These are phyloP conservation scores for Scaptomyza tumidula DNA, from an alignment of 2,888 invertebrate genomes.

Conservation along the genomic window DNA sequence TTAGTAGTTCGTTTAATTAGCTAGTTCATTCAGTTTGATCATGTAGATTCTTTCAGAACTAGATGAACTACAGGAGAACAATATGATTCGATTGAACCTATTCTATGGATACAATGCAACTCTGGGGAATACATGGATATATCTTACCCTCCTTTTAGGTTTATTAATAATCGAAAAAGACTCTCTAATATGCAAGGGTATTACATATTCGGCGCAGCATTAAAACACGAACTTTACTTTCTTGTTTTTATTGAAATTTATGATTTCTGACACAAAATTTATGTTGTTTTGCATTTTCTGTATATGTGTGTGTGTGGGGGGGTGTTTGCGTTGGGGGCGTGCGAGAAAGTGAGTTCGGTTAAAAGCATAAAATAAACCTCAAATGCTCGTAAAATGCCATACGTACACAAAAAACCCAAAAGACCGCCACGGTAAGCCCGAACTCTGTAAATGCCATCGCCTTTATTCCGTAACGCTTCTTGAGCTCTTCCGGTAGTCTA, in stretches of 20 bases:
- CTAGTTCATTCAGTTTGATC: no score
- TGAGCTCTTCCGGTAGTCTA: constrained; percentile 66
- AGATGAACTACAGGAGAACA: no score
- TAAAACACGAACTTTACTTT: constrained; percentile 1
- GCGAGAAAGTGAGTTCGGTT: constrained; percentile 21
- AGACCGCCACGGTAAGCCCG: constrained; percentile 14
- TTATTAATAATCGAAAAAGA: no score
- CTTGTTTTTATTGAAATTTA: constrained; percentile 74
- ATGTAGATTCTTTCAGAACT: no score
- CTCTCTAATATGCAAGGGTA: constrained; percentile 6
- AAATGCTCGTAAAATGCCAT: constrained; percentile 72
- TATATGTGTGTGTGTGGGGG: constrained; percentile 8
- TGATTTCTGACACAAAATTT: constrained; percentile 75
- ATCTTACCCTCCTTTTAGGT: no score
- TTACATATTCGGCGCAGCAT: background rate
- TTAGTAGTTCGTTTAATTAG: no score
- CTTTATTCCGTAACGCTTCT: constrained; percentile 38
- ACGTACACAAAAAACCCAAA: constrained; percentile 38
- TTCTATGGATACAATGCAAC: background rate
- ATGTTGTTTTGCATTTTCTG: constrained; percentile 71
- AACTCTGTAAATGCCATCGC: constrained; percentile 23
- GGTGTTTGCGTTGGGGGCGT: background rate
- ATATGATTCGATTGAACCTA: background rate
- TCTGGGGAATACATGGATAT: background rate
- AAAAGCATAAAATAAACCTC: constrained; percentile 77